These are phyloP conservation scores for Siderastrea siderea DNA, from an alignment of 92 coral and sea anemone genomes.

Conservation along the genomic window DNA sequence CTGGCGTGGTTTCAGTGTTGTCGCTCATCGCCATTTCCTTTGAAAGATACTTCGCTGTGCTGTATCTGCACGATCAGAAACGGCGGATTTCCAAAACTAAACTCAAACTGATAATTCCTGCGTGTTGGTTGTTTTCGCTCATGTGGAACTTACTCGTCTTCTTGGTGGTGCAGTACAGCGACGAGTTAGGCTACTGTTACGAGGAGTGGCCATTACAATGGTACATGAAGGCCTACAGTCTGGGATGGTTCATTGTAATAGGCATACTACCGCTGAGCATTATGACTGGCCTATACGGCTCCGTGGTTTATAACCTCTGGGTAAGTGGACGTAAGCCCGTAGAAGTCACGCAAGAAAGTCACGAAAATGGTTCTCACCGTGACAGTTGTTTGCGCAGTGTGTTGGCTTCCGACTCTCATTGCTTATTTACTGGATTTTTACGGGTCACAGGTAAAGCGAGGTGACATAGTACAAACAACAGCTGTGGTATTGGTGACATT, in stretches of 20 bases:
- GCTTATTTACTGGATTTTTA: too few species aligned
- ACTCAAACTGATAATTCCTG: slow-evolving; percentile 38
- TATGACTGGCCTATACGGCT: background rate
- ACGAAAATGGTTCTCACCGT: background rate
- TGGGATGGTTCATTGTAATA: slow-evolving; percentile 28
- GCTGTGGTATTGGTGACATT: slow-evolving; percentile 64
- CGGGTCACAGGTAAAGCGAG: background rate
- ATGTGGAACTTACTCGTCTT: slow-evolving; percentile 39
- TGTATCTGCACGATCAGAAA: slow-evolving; percentile 32
- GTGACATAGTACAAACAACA: slow-evolving; percentile 56
- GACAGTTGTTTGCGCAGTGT: too few species aligned
- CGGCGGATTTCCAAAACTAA: slow-evolving; percentile 37
- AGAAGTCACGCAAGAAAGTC: slow-evolving; percentile 34
- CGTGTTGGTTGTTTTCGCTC: slow-evolving; percentile 39
- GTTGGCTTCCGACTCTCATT: too few species aligned
- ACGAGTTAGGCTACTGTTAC: background rate
- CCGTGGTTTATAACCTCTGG: slow-evolving; percentile 31
- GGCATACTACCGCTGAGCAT: too few species aligned
- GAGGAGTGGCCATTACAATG: too few species aligned
- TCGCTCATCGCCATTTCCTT: slow-evolving; percentile 41
- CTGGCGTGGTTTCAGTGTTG: slow-evolving; percentile 47
- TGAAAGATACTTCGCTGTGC: slow-evolving; percentile 41
- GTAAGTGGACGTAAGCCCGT: background rate
- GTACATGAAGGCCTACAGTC: slow-evolving; percentile 23
- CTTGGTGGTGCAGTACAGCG: slow-evolving; percentile 3